Percentiles rank a stretch among this genome's conserved stretches.
Evolutionary conservation across 1,140 invertebrate species (phyloP).

Genomic region (Sycophaga agraensis): DNA sequence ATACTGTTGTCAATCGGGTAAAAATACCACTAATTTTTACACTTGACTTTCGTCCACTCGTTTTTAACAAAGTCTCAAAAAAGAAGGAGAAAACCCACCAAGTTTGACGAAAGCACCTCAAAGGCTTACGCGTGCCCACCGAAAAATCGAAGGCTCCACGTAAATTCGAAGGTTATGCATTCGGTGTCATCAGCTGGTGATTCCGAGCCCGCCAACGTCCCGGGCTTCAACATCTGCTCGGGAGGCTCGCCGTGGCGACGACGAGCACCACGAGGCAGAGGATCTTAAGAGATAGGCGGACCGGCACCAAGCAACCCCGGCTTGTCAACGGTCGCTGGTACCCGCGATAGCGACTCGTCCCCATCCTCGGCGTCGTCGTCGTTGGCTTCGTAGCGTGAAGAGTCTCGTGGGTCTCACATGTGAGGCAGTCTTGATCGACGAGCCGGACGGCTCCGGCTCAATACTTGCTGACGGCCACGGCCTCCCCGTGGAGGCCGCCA

Average conservation of each 20-base stretch:
- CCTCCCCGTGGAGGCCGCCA: conserved; percentile 41
- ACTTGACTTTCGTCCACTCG: too few relatives aligned
- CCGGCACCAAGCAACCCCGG: too few relatives aligned
- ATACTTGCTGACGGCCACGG: conserved; percentile 42
- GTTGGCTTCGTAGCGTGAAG: conserved; percentile 24
- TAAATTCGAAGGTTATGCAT: too few relatives aligned
- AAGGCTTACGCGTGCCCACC: not conserved
- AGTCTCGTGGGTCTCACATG: conserved; percentile 29
- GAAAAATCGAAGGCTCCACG: not conserved
- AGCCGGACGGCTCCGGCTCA: conserved; percentile 44
- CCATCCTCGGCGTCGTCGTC: not conserved
- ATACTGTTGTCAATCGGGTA: too few relatives aligned
- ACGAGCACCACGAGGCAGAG: conserved; percentile 7
- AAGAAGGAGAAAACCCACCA: conserved; percentile 2
- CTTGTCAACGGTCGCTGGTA: not conserved
- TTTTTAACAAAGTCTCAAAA: too few relatives aligned
- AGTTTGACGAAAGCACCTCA: conserved; percentile 2
- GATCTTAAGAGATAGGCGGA: not conserved
- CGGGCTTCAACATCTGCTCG: conserved; percentile 23
- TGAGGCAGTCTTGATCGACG: conserved; percentile 56
- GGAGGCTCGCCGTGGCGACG: conserved; percentile 10
- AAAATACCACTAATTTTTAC: too few relatives aligned
- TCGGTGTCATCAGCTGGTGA: too few relatives aligned
- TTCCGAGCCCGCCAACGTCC: too few relatives aligned
- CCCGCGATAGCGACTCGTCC: not conserved